A percentile compares a stretch with the other conserved stretches of the same genome.
These are phyloP conservation scores for Piscicola geometra DNA, from an alignment of 2,888 invertebrate genomes.

Conservation along the genomic window DNA sequence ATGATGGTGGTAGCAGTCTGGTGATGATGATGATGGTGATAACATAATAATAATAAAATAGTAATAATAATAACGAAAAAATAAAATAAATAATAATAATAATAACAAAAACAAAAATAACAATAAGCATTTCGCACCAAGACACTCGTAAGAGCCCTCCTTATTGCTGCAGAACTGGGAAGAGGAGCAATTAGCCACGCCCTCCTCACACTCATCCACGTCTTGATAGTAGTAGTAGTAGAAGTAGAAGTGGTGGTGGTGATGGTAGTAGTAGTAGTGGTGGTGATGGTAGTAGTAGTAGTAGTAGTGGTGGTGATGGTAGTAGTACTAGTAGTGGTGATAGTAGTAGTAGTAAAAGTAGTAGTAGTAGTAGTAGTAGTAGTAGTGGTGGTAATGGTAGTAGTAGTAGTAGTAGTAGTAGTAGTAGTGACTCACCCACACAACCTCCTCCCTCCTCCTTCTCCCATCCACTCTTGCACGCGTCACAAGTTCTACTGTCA, in stretches of 20 bases:
- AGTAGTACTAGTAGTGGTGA: too few species aligned
- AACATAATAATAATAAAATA: background rate
- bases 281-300: too few species aligned
- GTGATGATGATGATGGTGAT: background rate
- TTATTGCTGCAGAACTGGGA: conserved; percentile 9
- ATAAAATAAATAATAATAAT: background rate
- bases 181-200: background rate
- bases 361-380: conserved; percentile 8
- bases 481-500: conserved; percentile 26
- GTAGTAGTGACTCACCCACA: conserved; percentile 31
- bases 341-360: too few species aligned
- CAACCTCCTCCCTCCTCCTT: conserved; percentile 24
- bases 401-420: conserved; percentile 32
- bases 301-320: too few species aligned
- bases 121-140: background rate
- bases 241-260: too few species aligned
- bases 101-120: background rate
- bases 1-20: background rate
- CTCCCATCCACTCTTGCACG: conserved; percentile 34
- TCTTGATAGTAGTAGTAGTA: background rate
- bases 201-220: conserved; percentile 18
- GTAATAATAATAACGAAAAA: background rate
- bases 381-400: conserved; percentile 25
- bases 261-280: too few species aligned
- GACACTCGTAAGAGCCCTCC: conserved; percentile 15